phyloP scores from a whole-genome alignment of 1,140 invertebrate genomes.

The Dinoponera quadriceps region DNA sequence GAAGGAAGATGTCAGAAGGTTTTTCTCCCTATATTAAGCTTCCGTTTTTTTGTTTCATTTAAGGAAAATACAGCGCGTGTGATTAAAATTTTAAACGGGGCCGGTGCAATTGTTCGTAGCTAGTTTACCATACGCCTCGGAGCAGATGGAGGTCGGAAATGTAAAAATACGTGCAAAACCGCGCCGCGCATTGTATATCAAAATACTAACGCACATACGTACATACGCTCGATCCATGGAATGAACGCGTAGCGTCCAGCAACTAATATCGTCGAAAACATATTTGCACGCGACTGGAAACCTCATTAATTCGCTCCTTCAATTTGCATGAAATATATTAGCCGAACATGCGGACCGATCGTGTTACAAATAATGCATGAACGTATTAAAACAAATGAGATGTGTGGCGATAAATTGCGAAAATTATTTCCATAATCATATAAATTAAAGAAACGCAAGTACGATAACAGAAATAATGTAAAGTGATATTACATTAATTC shows the following conservation, averaged over 20 bases:
- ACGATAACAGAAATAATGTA: too few species aligned
- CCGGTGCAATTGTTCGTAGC: background rate
- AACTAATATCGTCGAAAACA: background rate
- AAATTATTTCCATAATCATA: conserved; percentile 10
- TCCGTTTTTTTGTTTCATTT: background rate
- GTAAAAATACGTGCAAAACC: background rate
- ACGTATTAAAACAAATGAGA: conserved; percentile 19
- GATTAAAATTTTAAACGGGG: background rate
- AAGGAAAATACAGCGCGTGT: background rate
- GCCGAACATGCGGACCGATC: background rate
- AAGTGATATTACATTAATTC: too few species aligned
- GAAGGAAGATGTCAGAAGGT: too few species aligned
- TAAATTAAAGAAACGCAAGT: background rate
- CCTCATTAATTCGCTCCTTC: conserved; percentile 15
- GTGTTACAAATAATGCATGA: conserved; percentile 19
- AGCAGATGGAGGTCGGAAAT: background rate
- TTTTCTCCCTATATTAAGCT: too few species aligned
- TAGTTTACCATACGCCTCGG: background rate
- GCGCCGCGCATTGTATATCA: too few species aligned
- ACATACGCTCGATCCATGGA: background rate
- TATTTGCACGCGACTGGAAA: conserved; percentile 21
- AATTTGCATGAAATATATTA: conserved; percentile 40
- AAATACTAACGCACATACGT: too few species aligned
- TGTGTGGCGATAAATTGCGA: background rate
- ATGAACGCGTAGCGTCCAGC: background rate